Evolutionary conservation across 2,888 invertebrate species (phyloP), one percentile per base, ranked within the genome.

Genomic region (Cephus pygmeus): DNA sequence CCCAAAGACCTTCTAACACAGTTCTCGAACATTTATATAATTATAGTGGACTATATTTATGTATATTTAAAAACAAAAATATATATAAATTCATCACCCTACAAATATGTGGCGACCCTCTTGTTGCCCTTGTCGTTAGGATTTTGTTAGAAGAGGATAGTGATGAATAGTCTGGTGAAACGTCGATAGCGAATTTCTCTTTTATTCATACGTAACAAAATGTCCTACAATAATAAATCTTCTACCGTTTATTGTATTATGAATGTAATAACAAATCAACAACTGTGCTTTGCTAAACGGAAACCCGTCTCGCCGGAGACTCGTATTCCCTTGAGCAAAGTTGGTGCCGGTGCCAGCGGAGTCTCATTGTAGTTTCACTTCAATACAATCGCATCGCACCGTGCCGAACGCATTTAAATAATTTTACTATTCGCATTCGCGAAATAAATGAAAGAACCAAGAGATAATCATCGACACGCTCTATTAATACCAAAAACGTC

Each of bases 11-110:
- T 80, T 82, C 82, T 78, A 79, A 83, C 75, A 83, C 83, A 79
- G 78, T 83, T 87, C 86, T 84, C 81, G 81, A 82, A 85, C 83
- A 80, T 87, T 86, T 87, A 86, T 87, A 86, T 87, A 86, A 87
- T 84, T 86, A 87, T 87, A 88, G 84, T 85, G 82, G 83, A 88
- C 84, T 89, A 87, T 88, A 88, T 88, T 89, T 89, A 87, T 89
- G 87, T 89, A 88, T 88, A 89, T 88, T 87, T 85, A 85, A 83
- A 83, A 71, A 78, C 69, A 82, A 76, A 76, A 73, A 81, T 83
- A 88, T 86, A 87, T 87, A 86, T 86, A 86, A 86, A 88, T 87
- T 84, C 84, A 85, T 85, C 83, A 83, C 81, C 85, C 80, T 84
- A 82, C 75, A 79, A 79, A 74, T 77, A 71, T 23, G 34, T 56